A percentile compares a stretch with the other conserved stretches of the same genome.
Conservation (phyloP, 2,113 vertebrate genomes). For the Caranx melampygus region DNA sequence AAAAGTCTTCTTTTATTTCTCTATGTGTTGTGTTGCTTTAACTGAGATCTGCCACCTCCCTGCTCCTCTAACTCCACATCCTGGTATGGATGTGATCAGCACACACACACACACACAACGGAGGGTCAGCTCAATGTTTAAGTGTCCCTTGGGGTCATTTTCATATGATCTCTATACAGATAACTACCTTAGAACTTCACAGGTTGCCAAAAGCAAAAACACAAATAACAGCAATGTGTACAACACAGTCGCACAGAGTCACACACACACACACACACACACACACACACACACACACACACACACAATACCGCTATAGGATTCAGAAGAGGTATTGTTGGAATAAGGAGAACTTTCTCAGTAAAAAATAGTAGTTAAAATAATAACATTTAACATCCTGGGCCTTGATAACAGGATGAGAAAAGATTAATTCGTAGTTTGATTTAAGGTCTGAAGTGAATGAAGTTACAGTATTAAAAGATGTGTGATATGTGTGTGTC, state of each 20-base stretch:
- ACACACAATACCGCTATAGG: neutral
- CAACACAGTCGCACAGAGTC: conserved; percentile 2
- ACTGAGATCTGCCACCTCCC: conserved; percentile 3
- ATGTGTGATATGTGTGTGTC: neutral
- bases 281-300: conserved; percentile 4
- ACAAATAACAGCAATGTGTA: neutral
- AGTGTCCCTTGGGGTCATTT: conserved; percentile 54
- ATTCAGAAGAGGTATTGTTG: conserved; percentile 9
- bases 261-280: neutral
- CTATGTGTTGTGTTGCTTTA: conserved; percentile 11
- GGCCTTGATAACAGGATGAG: conserved; percentile 9
- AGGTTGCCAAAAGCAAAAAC: conserved; percentile 7
- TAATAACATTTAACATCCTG: neutral
- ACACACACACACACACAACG: conserved; percentile 12
- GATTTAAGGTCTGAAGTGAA: neutral
- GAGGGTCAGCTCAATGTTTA: conserved; percentile 54
- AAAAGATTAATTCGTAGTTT: neutral
- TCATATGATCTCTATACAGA: conserved; percentile 53
- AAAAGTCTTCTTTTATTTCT: conserved; percentile 19
- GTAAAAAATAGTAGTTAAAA: conserved; percentile 2
- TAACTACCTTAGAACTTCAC: conserved; percentile 13
- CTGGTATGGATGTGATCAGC: conserved; percentile 58
- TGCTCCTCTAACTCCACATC: conserved; percentile 47
- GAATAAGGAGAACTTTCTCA: neutral
- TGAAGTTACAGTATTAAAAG: neutral